Evolutionary conservation across 2,888 invertebrate genomes (phyloP), one percentile per base, ranked within the genome.

Genomic region (Lepidocyrtinus sp.): DNA sequence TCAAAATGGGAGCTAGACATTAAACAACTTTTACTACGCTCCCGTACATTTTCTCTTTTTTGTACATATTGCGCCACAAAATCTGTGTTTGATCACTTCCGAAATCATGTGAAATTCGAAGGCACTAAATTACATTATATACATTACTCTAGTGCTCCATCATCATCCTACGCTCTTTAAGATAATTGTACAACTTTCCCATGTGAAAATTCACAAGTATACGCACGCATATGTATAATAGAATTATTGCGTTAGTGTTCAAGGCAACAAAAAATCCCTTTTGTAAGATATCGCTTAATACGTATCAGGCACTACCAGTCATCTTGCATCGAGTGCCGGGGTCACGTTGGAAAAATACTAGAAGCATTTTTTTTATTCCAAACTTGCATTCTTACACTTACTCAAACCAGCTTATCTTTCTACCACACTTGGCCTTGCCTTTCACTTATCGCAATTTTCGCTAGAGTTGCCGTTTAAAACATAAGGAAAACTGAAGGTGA

Each of bases 181-280:
- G n/a, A n/a, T n/a, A n/a, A n/a, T n/a, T n/a, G n/a, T n/a, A n/a
- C n/a, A n/a, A n/a, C n/a, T n/a, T n/a, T n/a, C n/a, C n/a, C n/a
- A n/a, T n/a, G n/a, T n/a, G n/a, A n/a, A n/a, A 72, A 70, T 45
- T 69, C 69, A 63, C 67, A 65, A 63, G 59, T 55, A 45, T 27
- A 76, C 76, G 76, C 76, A 76, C 67, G 61, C 67, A 73, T 25
- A n/a, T n/a, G n/a, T n/a, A n/a, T n/a, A n/a, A n/a, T n/a, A n/a
- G n/a, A n/a, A n/a, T n/a, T n/a, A n/a, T n/a, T n/a, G n/a, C n/a
- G n/a, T n/a, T n/a, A n/a, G n/a, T n/a, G n/a, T n/a, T n/a, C n/a
- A n/a, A n/a, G n/a, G n/a, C n/a, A n/a, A n/a, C n/a, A n/a, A n/a
- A n/a, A 65, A 12, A 67, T 22, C 19, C 21, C 27, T 24, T 73